phyloP scores from a whole-genome alignment of 35 echinoderm and acorn worm genomes.

The Apostichopus japonicus region DNA sequence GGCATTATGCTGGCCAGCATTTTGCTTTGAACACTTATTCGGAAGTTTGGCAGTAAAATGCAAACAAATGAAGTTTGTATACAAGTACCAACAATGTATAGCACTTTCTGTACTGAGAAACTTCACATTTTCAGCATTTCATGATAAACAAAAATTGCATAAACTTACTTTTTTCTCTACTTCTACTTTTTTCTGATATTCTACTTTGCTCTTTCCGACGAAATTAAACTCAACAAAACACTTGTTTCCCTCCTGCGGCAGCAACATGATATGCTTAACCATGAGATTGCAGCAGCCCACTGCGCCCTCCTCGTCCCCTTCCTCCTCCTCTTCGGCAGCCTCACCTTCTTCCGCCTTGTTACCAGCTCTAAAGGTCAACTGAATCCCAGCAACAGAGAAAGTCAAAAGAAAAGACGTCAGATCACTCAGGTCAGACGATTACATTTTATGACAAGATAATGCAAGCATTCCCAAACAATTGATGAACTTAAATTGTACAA shows the following conservation, averaged over 20 bases:
- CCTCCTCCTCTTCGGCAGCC: constrained; percentile 93
- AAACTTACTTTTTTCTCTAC: constrained; percentile 94
- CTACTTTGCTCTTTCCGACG: constrained; percentile 93
- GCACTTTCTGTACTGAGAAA: too few species aligned
- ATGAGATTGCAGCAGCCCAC: constrained; percentile 92
- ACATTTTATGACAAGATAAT: too few species aligned
- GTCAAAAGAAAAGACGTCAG: neutral
- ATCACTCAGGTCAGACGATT: neutral
- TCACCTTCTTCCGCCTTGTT: constrained; percentile 97
- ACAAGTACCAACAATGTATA: too few species aligned
- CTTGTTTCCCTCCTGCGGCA: constrained; percentile 72
- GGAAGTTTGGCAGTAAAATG: too few species aligned
- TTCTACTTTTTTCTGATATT: constrained; percentile 79
- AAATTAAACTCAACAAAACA: constrained; percentile 98
- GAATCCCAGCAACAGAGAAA: neutral
- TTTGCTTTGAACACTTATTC: too few species aligned
- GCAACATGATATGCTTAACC: constrained; percentile 89
- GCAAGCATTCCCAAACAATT: too few species aligned
- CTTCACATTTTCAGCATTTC: too few species aligned
- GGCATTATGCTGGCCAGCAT: too few species aligned
- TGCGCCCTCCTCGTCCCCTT: constrained; percentile 89
- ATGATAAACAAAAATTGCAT: too few species aligned
- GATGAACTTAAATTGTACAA: too few species aligned
- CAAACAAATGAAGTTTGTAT: too few species aligned
- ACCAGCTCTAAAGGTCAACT: constrained; percentile 96